A percentile compares a stretch with the other conserved stretches of the same genome.
These are phyloP conservation scores for Eucidaris tribuloides DNA, from an alignment of 35 echinoderm and acorn worm species.

Conservation along the genomic window DNA sequence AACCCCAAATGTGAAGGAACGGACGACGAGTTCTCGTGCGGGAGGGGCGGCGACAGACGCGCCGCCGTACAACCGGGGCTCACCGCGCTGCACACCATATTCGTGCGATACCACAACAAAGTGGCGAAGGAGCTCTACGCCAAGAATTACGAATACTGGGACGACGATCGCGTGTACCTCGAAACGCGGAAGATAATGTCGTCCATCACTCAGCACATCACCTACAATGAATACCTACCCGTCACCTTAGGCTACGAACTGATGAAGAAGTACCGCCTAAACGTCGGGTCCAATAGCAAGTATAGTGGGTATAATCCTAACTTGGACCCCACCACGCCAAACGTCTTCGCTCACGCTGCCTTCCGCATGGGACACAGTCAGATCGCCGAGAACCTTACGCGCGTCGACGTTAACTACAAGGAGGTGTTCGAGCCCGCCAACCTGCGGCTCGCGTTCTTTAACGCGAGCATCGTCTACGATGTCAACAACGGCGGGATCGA, in stretches of 20 bases:
- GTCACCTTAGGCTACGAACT: neutral
- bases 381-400: slow-evolving; percentile 12
- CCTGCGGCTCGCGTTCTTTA: slow-evolving; percentile 48
- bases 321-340: slow-evolving; percentile 50
- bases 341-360: slow-evolving; percentile 61
- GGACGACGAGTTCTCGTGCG: slow-evolving; percentile 31
- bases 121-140: neutral
- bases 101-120: slow-evolving; percentile 73
- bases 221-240: slow-evolving; percentile 70
- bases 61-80: slow-evolving; percentile 62
- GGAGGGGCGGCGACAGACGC: slow-evolving; percentile 56
- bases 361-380: slow-evolving; percentile 78
- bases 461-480: slow-evolving; percentile 30
- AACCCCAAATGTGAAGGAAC: neutral
- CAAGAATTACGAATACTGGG: slow-evolving; percentile 17
- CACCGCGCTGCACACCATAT: slow-evolving; percentile 69
- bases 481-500: slow-evolving; percentile 48
- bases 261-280: neutral
- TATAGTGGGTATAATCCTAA: slow-evolving; percentile 53
- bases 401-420: slow-evolving; percentile 22
- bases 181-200: slow-evolving; percentile 70
- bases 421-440: slow-evolving; percentile 26
- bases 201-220: slow-evolving; percentile 72
- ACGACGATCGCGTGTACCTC: slow-evolving; percentile 52
- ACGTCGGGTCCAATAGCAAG: neutral